Percentiles rank a stretch among this genome's conserved stretches.
phyloP scores from a whole-genome alignment of 2,888 invertebrate species.

The Gasteruption jaculator region DNA sequence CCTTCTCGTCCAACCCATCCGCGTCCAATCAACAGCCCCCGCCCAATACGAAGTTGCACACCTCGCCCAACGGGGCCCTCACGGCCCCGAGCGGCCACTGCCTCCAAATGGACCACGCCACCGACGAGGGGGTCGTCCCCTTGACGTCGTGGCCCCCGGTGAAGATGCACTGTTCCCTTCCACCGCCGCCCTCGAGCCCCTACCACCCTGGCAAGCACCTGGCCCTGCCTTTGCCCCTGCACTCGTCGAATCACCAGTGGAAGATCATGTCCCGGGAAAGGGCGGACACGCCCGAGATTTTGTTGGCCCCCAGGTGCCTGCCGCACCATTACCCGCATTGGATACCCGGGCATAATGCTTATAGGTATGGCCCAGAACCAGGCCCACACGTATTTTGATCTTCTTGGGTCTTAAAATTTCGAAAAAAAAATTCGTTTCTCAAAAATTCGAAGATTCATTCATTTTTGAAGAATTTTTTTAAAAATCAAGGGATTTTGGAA shows the following conservation, averaged over 20 bases:
- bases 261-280: slow-evolving; percentile 51
- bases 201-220: slow-evolving; percentile 39
- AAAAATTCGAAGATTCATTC: neutral
- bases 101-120: too few species aligned
- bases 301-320: slow-evolving; percentile 66
- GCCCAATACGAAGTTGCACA: slow-evolving; percentile 56
- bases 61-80: slow-evolving; percentile 41
- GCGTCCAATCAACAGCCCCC: slow-evolving; percentile 53
- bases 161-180: slow-evolving; percentile 47
- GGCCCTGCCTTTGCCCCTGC: too few species aligned
- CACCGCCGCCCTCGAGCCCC: slow-evolving; percentile 40
- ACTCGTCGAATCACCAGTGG: slow-evolving; percentile 43
- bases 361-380: slow-evolving; percentile 37
- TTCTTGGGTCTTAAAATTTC: too few species aligned
- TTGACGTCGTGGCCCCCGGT: slow-evolving; percentile 46
- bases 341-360: slow-evolving; percentile 36
- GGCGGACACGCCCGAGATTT: slow-evolving; percentile 73
- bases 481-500: too few species aligned
- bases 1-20: slow-evolving; percentile 39
- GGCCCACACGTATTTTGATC: too few species aligned
- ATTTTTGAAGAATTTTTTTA: too few species aligned
- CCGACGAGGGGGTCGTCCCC: slow-evolving; percentile 28
- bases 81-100: slow-evolving; percentile 28
- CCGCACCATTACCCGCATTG: slow-evolving; percentile 45
- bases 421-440: neutral